A percentile compares a stretch with the other conserved stretches of the same genome.
Conservation (phyloP, 2,888 invertebrate genomes). For the Hirtodrosophila confusa region DNA sequence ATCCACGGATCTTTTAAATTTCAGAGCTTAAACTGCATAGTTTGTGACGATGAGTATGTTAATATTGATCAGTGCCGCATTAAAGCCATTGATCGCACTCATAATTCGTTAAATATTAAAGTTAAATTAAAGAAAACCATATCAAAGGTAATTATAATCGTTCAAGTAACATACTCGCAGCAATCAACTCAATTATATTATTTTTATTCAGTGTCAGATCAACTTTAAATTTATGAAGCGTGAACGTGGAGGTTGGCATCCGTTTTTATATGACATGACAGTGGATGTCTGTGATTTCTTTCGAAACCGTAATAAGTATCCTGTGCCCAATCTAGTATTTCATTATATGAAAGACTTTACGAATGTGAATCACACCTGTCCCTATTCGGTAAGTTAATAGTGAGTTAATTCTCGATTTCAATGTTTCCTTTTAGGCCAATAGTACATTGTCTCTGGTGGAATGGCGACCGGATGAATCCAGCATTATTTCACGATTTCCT, state of each 20-base stretch:
- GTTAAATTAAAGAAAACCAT: conserved; percentile 3
- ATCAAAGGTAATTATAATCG: conserved; percentile 11
- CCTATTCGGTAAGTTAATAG: conserved; percentile 29
- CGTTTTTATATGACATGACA: conserved; percentile 40
- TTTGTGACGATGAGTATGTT: background rate
- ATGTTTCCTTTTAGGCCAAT: conserved; percentile 10
- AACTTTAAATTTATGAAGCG: conserved; percentile 38
- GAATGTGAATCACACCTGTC: conserved; percentile 40
- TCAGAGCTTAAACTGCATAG: conserved; percentile 6
- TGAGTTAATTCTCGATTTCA: background rate
- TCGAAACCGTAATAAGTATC: conserved; percentile 3
- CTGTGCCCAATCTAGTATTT: conserved; percentile 25
- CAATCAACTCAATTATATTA: too few species aligned
- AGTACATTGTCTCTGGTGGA: background rate
- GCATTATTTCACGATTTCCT: conserved; percentile 31
- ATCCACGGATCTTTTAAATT: conserved; percentile 25
- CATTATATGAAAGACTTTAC: conserved; percentile 17
- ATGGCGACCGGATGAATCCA: conserved; percentile 3
- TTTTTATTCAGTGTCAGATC: conserved; percentile 5
- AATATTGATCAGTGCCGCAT: conserved; percentile 18
- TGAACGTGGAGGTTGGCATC: conserved; percentile 52
- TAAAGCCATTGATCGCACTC: conserved; percentile 26
- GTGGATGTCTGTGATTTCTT: conserved; percentile 37
- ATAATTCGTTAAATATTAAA: conserved; percentile 23
- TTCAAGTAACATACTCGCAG: background rate